These are phyloP conservation scores for Oscheius sp. DNA, from an alignment of 2,888 invertebrate genomes.

Conservation along the genomic window DNA sequence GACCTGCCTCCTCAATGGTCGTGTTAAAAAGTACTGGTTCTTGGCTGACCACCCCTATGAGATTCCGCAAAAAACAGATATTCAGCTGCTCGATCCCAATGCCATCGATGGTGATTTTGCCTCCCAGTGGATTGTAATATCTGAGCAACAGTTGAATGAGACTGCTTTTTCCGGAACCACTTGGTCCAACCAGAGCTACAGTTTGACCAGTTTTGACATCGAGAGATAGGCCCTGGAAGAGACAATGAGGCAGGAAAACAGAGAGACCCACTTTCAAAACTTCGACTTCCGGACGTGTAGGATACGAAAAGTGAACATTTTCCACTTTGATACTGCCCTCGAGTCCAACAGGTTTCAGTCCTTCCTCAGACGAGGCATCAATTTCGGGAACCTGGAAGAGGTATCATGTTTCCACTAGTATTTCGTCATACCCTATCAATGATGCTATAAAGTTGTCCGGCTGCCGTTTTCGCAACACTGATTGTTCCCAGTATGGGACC, in stretches of 20 bases:
- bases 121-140: slow-evolving; percentile 63
- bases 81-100: slow-evolving; percentile 74
- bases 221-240: slow-evolving; percentile 52
- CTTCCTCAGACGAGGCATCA: slow-evolving; percentile 68
- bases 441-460: slow-evolving; percentile 77
- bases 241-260: background rate
- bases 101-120: slow-evolving; percentile 73
- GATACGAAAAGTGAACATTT: slow-evolving; percentile 75
- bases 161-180: slow-evolving; percentile 67
- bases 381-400: slow-evolving; percentile 60
- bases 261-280: slow-evolving; percentile 62
- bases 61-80: slow-evolving; percentile 75
- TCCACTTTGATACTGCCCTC: slow-evolving; percentile 75
- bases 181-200: slow-evolving; percentile 66
- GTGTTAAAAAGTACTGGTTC: slow-evolving; percentile 79
- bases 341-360: slow-evolving; percentile 74
- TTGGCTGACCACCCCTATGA: slow-evolving; percentile 73
- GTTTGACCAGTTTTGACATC: slow-evolving; percentile 65
- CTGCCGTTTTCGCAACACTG: slow-evolving; percentile 84
- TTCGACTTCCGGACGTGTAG: slow-evolving; percentile 74
- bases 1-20: slow-evolving; percentile 75
- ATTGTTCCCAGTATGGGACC: slow-evolving; percentile 86
- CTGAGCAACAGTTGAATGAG: slow-evolving; percentile 64
- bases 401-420: background rate
- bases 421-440: slow-evolving; percentile 74